A percentile compares a stretch with the other conserved stretches of the same genome.
Evolutionary conservation across 2,888 invertebrate genomes (phyloP).

Genomic region (Temnothorax rugatulus): DNA sequence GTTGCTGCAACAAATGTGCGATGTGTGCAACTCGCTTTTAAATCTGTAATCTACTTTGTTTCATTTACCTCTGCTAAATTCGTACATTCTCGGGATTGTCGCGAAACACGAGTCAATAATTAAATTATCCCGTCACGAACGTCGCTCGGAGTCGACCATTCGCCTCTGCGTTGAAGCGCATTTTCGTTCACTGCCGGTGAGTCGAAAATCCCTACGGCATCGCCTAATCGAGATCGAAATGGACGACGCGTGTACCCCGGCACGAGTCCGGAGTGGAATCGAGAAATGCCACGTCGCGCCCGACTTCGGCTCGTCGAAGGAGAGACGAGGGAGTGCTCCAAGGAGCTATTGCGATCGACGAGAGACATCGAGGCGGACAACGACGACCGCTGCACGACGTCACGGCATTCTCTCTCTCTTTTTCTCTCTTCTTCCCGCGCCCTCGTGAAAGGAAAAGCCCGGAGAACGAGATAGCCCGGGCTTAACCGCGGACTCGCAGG

Average conservation of each 20-base stretch:
- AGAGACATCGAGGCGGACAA: constrained; percentile 35
- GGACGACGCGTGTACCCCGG: constrained; percentile 63
- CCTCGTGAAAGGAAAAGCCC: constrained; percentile 80
- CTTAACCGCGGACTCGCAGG: constrained; percentile 58
- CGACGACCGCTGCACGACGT: constrained; percentile 55
- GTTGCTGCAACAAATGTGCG: not conserved
- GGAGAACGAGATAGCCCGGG: constrained; percentile 68
- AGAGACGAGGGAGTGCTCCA: constrained; percentile 4
- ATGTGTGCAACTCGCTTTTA: not conserved
- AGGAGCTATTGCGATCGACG: constrained; percentile 29
- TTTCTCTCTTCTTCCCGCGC: constrained; percentile 46
- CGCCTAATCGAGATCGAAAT: constrained; percentile 56
- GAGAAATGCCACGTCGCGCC: constrained; percentile 69
- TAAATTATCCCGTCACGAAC: constrained; percentile 30
- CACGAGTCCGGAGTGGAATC: constrained; percentile 57
- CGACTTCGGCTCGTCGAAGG: constrained; percentile 39
- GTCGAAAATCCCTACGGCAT: constrained; percentile 57
- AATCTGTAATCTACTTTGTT: not conserved
- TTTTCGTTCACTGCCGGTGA: constrained; percentile 34
- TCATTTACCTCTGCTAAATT: not conserved
- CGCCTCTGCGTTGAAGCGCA: not conserved
- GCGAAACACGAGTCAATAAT: not conserved
- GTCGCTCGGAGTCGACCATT: constrained; percentile 38
- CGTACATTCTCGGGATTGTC: not conserved
- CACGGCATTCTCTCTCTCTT: constrained; percentile 37